Conservation (phyloP, 2,888 invertebrate genomes). For the Nephrotoma flavescens region DNA sequence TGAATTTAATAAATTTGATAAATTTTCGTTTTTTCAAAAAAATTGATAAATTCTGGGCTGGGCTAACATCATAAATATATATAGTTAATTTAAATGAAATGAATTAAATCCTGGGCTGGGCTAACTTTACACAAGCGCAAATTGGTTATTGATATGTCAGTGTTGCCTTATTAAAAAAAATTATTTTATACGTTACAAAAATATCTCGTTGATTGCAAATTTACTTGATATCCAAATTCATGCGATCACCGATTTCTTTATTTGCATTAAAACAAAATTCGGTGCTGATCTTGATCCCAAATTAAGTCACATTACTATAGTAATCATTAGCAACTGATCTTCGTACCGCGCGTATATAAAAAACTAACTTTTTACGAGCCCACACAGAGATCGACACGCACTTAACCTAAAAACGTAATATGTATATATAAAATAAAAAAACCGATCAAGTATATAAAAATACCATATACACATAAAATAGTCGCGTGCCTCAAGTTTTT, state of each 20-base stretch:
- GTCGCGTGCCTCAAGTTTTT: slow-evolving; percentile 1
- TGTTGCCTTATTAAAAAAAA: no score
- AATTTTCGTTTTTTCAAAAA: no score
- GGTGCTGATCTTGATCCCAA: neutral
- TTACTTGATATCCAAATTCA: no score
- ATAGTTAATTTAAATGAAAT: no score
- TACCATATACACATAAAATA: neutral
- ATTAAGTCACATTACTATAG: neutral
- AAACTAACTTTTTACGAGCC: neutral
- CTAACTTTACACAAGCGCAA: no score
- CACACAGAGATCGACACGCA: neutral
- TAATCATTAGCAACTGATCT: neutral
- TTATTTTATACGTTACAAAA: no score
- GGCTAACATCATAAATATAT: no score
- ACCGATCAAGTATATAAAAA: neutral
- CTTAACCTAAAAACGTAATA: neutral
- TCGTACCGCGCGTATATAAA: neutral
- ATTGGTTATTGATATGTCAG: no score
- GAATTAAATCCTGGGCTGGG: no score
- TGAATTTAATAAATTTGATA: no score
- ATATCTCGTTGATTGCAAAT: no score
- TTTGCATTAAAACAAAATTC: neutral
- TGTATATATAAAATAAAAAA: neutral
- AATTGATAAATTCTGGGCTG: no score
- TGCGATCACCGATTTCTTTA: neutral